Evolutionary conservation across 1,140 invertebrate species (phyloP), one percentile per base, ranked within the genome.

Genomic region (Eufriesea mexicana): DNA sequence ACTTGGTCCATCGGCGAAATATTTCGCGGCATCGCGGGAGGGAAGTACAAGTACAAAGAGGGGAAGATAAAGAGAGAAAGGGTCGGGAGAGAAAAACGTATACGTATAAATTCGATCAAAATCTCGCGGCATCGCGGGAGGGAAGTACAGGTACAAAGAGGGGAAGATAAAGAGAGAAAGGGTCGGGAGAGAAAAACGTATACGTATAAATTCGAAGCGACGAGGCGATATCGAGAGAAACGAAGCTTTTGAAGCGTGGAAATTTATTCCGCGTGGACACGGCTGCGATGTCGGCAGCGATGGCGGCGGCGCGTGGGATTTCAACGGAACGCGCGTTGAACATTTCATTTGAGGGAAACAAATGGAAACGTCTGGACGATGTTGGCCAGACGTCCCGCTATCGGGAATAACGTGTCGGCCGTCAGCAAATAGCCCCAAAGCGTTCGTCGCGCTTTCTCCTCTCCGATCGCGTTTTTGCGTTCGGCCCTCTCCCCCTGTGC

Each of bases 391-490:
- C 80, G 59, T 55, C 75, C 79, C 57, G 75, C 72, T 88, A 85
- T 88, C 83, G 61, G 74, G 79, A 70, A 74, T 51, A 62, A 20
- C 51, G 74, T 85, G 78, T 82, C 78, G 49, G 59, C n/a, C 75
- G 78, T 75, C 70, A 57, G 64, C 84, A 84, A 81, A 85, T 75
- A 86, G 67, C 82, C 73, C 61, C 66, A 72, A 74, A 68, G 82
- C 82, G 81, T 87, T 84, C 74, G 35, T 79, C 47, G 62, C 51
- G 57, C 35, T 62, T 77, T 59, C 71, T 74, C 54, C 74, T 59
- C 61, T 20, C 42, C 35, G 23, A 68, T 59, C 57, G 6, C 14
- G n/a, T 5, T 42, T 61, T 47, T 47, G 2, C 28, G 42, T 0
- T 49, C 35, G 28, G 51, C 25, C 25, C 25, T 80, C 35, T n/a